Evolutionary conservation across 2,888 invertebrate genomes (phyloP).

Genomic region (Carpatolechia fugitivella): DNA sequence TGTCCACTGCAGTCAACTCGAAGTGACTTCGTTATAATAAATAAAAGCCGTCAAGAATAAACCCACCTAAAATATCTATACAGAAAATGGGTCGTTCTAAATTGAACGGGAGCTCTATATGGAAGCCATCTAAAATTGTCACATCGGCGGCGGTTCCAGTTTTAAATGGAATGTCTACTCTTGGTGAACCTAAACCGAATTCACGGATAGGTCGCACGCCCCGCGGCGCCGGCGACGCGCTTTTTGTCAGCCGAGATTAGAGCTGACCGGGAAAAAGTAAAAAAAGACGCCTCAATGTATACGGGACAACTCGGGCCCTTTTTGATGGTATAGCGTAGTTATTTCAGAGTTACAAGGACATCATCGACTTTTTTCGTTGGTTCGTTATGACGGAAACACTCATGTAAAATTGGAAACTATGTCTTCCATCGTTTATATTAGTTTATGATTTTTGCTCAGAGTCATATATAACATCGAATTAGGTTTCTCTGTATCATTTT

Average conservation of each 20-base stretch:
- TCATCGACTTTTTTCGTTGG: too few relatives aligned
- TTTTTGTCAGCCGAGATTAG: slow-evolving; percentile 10
- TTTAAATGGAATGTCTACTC: background rate
- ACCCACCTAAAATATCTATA: background rate
- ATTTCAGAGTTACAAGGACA: too few relatives aligned
- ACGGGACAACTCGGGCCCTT: too few relatives aligned
- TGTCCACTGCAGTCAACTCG: too few relatives aligned
- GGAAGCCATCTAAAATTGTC: background rate
- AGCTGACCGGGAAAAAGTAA: background rate
- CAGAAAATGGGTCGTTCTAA: background rate
- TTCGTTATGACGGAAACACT: too few relatives aligned
- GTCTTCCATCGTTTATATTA: too few relatives aligned
- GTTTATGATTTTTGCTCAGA: too few relatives aligned
- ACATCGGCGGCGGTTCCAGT: background rate
- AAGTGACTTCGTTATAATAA: too few relatives aligned
- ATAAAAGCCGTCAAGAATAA: background rate
- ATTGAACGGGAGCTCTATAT: background rate
- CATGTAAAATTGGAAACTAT: too few relatives aligned
- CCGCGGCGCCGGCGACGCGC: background rate
- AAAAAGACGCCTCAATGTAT: background rate
- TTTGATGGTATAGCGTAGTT: too few relatives aligned
- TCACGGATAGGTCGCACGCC: background rate
- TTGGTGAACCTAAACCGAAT: slow-evolving; percentile 3
- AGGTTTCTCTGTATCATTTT: too few relatives aligned
- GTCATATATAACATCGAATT: too few relatives aligned